phyloP scores from a whole-genome alignment of 2,113 vertebrate genomes.

The Megaceryle torquata region DNA sequence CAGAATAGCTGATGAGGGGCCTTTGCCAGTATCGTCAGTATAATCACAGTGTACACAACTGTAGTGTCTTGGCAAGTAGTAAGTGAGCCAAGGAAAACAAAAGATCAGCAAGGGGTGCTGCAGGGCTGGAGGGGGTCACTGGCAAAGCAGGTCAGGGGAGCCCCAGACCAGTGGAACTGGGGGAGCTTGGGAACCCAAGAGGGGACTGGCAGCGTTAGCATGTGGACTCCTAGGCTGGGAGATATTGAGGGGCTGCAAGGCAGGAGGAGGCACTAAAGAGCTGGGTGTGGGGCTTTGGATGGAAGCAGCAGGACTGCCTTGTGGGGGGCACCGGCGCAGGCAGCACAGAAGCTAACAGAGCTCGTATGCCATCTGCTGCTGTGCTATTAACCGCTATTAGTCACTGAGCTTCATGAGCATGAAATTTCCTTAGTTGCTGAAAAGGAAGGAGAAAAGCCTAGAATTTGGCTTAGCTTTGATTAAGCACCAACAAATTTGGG shows the following conservation, averaged over 20 bases:
- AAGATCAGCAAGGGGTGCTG: neutral
- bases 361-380: constrained; percentile 63
- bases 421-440: constrained; percentile 54
- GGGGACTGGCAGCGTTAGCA: accelerated
- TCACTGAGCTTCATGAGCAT: constrained; percentile 55
- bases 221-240: neutral
- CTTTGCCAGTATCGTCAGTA: constrained; percentile 13
- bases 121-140: neutral
- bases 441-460: constrained; percentile 51
- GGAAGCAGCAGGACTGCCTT: constrained; percentile 33
- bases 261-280: neutral
- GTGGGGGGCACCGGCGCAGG: constrained; percentile 8
- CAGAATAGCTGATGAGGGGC: constrained; percentile 59
- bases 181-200: neutral
- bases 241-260: accelerated
- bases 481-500: constrained; percentile 65
- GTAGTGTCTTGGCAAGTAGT: neutral
- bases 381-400: constrained; percentile 57
- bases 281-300: neutral
- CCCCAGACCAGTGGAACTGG: neutral
- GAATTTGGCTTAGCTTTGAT: constrained; percentile 64
- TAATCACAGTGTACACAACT: constrained; percentile 13
- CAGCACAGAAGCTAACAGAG: neutral
- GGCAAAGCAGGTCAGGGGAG: accelerated
- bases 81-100: neutral